Evolutionary conservation across 1,140 invertebrate genomes (phyloP).

Genomic region (Hylaeus volcanicus): DNA sequence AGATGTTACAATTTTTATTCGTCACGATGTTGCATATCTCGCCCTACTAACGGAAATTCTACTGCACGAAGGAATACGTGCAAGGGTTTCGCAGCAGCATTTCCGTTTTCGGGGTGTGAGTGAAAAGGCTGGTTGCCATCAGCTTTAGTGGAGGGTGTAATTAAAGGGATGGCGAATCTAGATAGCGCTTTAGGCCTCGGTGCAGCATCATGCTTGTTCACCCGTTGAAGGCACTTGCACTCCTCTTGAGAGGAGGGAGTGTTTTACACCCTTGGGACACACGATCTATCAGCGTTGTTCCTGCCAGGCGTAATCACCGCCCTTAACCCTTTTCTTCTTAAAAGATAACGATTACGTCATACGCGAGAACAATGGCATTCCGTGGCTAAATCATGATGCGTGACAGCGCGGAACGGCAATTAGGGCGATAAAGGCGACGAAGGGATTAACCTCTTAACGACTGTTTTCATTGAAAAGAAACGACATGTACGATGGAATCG

Average conservation of each 20-base stretch:
- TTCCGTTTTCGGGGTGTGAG: not conserved
- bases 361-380: constrained; percentile 23
- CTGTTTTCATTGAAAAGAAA: not conserved
- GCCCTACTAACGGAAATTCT: too few relatives aligned
- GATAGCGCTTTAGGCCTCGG: constrained; percentile 39
- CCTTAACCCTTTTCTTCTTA: constrained; percentile 43
- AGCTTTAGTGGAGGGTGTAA: constrained; percentile 32
- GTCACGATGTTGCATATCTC: too few relatives aligned
- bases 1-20: too few relatives aligned
- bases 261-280: constrained; percentile 48
- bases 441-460: constrained; percentile 15
- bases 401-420: constrained; percentile 10
- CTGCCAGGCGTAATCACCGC: constrained; percentile 39
- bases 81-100: not conserved
- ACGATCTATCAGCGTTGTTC: constrained; percentile 43
- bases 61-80: too few relatives aligned
- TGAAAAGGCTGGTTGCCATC: constrained; percentile 23
- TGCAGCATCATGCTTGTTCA: constrained; percentile 49
- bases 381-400: constrained; percentile 18
- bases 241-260: constrained; percentile 37
- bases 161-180: constrained; percentile 51
- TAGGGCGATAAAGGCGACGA: constrained; percentile 3
- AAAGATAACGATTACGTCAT: constrained; percentile 47
- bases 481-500: too few relatives aligned
- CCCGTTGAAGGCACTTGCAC: constrained; percentile 37